These are phyloP conservation scores for Malurus leucopterus DNA, from an alignment of 2,797 vertebrate species.

Conservation along the genomic window DNA sequence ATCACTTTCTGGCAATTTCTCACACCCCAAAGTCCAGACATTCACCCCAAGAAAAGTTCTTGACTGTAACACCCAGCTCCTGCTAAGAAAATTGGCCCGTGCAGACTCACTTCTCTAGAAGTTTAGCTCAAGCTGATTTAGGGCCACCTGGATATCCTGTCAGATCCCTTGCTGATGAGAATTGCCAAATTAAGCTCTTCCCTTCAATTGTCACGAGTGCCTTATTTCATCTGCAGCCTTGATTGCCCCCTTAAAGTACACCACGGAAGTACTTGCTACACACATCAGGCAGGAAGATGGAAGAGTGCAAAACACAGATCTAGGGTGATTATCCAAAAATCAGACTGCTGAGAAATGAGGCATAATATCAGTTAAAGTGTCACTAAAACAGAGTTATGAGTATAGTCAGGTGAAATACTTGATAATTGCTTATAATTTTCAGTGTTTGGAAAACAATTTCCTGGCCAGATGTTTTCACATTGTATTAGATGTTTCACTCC, in stretches of 20 bases:
- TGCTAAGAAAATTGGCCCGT: background rate
- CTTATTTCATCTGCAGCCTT: slow-evolving; percentile 16
- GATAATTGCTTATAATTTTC: slow-evolving; percentile 68
- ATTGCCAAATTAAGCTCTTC: slow-evolving; percentile 34
- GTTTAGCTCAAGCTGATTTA: slow-evolving; percentile 12
- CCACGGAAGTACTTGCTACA: slow-evolving; percentile 31
- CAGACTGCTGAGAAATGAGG: slow-evolving; percentile 34
- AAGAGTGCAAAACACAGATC: slow-evolving; percentile 16
- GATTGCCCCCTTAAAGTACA: slow-evolving; percentile 46
- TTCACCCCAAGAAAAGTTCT: background rate
- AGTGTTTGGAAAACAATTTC: slow-evolving; percentile 67
- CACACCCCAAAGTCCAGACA: background rate
- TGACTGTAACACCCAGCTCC: background rate
- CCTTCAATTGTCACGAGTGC: slow-evolving; percentile 1
- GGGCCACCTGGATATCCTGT: slow-evolving; percentile 29
- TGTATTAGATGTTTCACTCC: slow-evolving; percentile 41
- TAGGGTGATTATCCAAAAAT: slow-evolving; percentile 43
- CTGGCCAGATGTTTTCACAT: slow-evolving; percentile 54
- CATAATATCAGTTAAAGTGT: slow-evolving; percentile 38
- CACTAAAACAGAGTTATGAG: slow-evolving; percentile 53
- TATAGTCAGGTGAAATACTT: slow-evolving; percentile 56
- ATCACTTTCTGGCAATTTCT: background rate
- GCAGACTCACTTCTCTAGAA: background rate
- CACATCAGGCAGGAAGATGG: slow-evolving; percentile 15
- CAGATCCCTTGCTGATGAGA: slow-evolving; percentile 8